Percentiles rank a stretch among this genome's conserved stretches.
Conservation (phyloP, 2,113 vertebrate genomes). For the Melanostigma gelatinosum region DNA sequence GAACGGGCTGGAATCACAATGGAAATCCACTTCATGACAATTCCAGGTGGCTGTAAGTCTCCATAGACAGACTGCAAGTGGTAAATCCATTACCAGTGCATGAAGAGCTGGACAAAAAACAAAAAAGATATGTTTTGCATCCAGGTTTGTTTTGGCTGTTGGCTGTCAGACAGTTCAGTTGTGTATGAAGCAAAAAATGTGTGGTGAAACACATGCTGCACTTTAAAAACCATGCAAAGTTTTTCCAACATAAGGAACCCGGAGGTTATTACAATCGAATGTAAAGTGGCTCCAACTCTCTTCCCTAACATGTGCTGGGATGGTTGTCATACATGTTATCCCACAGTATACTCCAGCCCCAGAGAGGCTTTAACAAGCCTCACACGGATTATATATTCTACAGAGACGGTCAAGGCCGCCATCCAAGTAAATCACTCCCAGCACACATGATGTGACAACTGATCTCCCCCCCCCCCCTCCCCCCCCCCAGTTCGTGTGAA, state of each 20-base stretch:
- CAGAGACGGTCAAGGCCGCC: conserved; percentile 18
- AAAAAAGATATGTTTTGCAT: conserved; percentile 21
- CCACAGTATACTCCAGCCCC: conserved; percentile 4
- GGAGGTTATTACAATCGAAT: background rate
- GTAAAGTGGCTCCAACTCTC: conserved; percentile 10
- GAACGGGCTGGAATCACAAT: conserved; percentile 21
- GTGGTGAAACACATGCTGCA: conserved; percentile 12
- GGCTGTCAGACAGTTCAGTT: conserved; percentile 17
- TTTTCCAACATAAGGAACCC: background rate
- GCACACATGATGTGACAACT: conserved; percentile 39
- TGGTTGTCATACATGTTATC: conserved; percentile 33
- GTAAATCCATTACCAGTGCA: conserved; percentile 60
- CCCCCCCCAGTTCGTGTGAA: conserved; percentile 14
- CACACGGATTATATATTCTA: conserved; percentile 50
- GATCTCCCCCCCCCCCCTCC: conserved; percentile 28
- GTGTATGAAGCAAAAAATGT: background rate
- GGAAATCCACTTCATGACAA: conserved; percentile 48
- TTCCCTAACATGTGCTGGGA: conserved; percentile 12
- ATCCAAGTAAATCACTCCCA: conserved; percentile 50
- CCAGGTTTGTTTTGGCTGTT: conserved; percentile 41
- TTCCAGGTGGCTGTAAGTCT: conserved; percentile 65
- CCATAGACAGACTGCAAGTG: conserved; percentile 53
- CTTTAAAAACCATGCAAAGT: background rate
- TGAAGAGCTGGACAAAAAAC: conserved; percentile 10
- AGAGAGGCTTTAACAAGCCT: conserved; percentile 41